phyloP scores from a whole-genome alignment of 2,797 vertebrate species.

The Oreonectes daqikongensis region DNA sequence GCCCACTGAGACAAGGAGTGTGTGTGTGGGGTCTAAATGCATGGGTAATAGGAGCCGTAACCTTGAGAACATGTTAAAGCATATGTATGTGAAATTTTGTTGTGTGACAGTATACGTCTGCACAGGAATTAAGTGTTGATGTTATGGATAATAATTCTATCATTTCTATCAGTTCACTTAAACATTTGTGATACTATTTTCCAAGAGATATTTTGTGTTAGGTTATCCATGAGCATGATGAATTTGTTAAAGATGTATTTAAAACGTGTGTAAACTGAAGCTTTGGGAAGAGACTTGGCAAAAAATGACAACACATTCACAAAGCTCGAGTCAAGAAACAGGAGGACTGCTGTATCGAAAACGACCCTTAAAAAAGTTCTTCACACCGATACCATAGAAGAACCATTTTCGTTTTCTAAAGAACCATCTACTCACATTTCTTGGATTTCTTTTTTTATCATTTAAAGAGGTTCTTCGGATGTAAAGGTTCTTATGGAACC shows the following conservation, averaged over 20 bases:
- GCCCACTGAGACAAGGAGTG: constrained; percentile 63
- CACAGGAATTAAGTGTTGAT: too few relatives aligned
- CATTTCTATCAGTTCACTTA: too few relatives aligned
- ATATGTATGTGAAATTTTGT: constrained; percentile 24
- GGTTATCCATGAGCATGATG: neutral
- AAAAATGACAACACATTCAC: too few relatives aligned
- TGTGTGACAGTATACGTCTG: neutral
- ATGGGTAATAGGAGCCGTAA: constrained; percentile 59
- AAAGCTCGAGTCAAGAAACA: too few relatives aligned
- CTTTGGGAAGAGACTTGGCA: too few relatives aligned
- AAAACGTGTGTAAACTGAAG: neutral
- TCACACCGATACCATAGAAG: too few relatives aligned
- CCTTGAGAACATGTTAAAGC: constrained; percentile 57
- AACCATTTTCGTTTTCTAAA: too few relatives aligned
- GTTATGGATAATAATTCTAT: too few relatives aligned
- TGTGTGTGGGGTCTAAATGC: constrained; percentile 59
- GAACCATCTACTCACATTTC: neutral
- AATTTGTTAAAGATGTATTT: neutral
- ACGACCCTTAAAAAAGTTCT: too few relatives aligned
- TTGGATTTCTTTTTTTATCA: neutral
- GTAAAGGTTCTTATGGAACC: neutral
- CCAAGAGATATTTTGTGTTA: neutral
- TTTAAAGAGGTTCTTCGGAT: neutral
- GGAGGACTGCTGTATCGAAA: too few relatives aligned
- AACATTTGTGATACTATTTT: neutral